phyloP scores from a whole-genome alignment of 2,113 vertebrate genomes.

The Perca flavescens region DNA sequence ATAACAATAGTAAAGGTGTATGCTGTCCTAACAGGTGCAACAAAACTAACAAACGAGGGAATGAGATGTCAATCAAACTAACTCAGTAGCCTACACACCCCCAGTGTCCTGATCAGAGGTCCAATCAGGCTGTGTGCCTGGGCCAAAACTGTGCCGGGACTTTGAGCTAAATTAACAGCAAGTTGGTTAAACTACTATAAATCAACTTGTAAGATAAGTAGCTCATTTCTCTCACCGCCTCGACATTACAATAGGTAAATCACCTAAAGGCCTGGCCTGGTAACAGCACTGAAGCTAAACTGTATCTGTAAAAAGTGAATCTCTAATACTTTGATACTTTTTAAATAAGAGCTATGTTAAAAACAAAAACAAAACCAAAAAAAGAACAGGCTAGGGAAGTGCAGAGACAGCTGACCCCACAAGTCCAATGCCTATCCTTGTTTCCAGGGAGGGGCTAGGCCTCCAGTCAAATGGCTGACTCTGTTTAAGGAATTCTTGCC shows the following conservation, averaged over 20 bases:
- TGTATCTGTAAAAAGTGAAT: not conserved
- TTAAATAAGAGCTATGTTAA: not conserved
- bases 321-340: not conserved
- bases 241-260: no score
- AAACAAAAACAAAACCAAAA: not conserved
- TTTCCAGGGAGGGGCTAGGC: constrained; percentile 55
- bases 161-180: not conserved
- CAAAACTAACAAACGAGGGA: not conserved
- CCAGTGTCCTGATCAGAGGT: not conserved
- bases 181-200: not conserved
- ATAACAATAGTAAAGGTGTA: not conserved
- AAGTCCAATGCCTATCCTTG: constrained; percentile 62
- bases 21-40: not conserved
- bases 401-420: constrained; percentile 29
- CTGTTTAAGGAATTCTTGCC: constrained; percentile 76
- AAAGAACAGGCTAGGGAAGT: not conserved
- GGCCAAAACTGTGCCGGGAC: no score
- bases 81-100: not conserved
- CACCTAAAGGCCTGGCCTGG: not conserved
- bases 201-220: not conserved
- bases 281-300: not conserved
- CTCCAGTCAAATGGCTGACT: constrained; percentile 47
- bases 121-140: not conserved
- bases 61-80: not conserved
- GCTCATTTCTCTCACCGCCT: no score